Base-by-base conservation (phyloP, 2,797 vertebrate genomes). In the Eulemur mongoz region DNA sequence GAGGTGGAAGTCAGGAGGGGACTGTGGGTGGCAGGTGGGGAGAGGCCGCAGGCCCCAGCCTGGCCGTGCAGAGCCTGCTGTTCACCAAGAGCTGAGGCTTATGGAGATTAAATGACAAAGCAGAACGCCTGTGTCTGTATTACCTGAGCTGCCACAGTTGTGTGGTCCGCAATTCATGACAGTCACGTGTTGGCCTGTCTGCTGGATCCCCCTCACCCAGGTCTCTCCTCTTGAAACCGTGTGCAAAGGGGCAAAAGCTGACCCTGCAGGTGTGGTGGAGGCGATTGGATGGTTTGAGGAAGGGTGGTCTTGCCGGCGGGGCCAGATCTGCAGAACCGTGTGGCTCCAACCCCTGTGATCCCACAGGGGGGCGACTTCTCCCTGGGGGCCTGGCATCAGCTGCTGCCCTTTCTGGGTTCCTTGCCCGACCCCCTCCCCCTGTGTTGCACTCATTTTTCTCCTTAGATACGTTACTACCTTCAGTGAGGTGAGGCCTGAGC, bases 311-410 rank as follows among this genome's bases (percentile, higher is more conserved):
- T 95, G 59, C 43, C 13, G 32, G 22, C 20, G 4, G 18, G 27
- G 22, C 18, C 38, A 48, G 40, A 76, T 61, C 23, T 35, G 1
- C 14, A 27, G n/a, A 25, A 67, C 48, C 22, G n/a, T 87, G 10
- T 54, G 35, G 5, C 43, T 54, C 43, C 30, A 7, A 7, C 7
- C 20, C 35, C 65, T n/a, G 10, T 40, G 70, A 59, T 50, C 81
- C 30, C 65, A 4, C 30, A n/a, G 17, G 25, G 14, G 10, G 12
- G 4, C 27, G 7, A 10, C 75, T 30, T 48, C 32, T 84, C 15
- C 2, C 2, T 25, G 25, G 0, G 23, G 22, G 20, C 18, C 54
- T 11, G 2, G 9, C 7, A 7, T 18, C 54, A n/a, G 32, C 23
- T 20, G 35, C 25, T n/a, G 52, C n/a, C 82, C 38, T 65, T 38